These are phyloP conservation scores for Ramazzottius varieornatus DNA, from an alignment of 2,888 invertebrate genomes.

Conservation along the genomic window DNA sequence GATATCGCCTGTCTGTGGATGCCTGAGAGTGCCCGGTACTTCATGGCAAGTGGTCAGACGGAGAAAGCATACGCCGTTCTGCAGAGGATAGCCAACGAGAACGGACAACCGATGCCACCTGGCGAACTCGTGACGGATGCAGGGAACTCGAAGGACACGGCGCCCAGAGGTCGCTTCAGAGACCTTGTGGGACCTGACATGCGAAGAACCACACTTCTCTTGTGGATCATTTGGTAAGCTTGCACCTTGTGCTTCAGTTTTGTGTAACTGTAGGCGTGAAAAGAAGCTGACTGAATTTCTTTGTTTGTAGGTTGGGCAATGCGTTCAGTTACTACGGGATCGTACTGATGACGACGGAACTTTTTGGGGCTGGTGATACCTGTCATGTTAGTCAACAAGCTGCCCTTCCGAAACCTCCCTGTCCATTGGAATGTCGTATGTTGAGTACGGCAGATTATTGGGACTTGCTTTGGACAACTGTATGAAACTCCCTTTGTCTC, in stretches of 20 bases:
- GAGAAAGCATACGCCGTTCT: conserved; percentile 59
- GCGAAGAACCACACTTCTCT: conserved; percentile 49
- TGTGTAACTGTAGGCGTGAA: background rate
- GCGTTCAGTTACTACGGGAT: conserved; percentile 85
- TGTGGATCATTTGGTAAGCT: conserved; percentile 71
- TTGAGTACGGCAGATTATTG: conserved; percentile 62
- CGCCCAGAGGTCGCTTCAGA: conserved; percentile 21
- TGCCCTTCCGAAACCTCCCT: conserved; percentile 9
- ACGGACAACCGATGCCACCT: conserved; percentile 58
- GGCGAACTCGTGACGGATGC: conserved; percentile 54
- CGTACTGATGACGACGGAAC: conserved; percentile 72
- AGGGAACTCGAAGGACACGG: conserved; percentile 18
- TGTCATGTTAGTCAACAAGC: conserved; percentile 21
- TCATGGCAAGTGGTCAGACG: conserved; percentile 56
- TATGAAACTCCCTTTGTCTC: too few species aligned
- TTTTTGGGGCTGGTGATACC: conserved; percentile 39
- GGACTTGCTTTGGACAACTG: conserved; percentile 72
- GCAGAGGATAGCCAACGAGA: conserved; percentile 58
- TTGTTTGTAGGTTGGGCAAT: conserved; percentile 45
- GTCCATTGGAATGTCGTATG: conserved; percentile 26
- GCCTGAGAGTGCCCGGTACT: conserved; percentile 68
- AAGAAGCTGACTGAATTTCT: background rate
- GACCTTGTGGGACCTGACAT: conserved; percentile 41
- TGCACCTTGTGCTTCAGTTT: background rate
- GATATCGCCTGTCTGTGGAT: conserved; percentile 40